phyloP scores from a whole-genome alignment of 2,113 vertebrate genomes.

The Climacteris rufus region DNA sequence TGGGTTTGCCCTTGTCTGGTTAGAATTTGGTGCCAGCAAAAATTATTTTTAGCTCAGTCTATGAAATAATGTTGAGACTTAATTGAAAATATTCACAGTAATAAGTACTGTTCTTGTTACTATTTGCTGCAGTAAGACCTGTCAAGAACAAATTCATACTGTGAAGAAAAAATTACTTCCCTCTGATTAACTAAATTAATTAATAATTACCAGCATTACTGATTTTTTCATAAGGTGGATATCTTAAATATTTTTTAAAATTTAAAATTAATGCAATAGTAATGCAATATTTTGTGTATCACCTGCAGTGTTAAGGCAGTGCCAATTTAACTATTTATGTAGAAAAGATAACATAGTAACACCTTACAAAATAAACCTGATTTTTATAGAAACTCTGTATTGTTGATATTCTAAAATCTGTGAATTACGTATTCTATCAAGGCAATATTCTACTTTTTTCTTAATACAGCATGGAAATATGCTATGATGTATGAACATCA shows the following conservation, averaged over 20 bases:
- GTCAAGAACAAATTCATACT: neutral
- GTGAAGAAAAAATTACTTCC: neutral
- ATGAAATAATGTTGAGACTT: constrained; percentile 7
- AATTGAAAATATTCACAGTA: constrained; percentile 28
- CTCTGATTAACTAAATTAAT: neutral
- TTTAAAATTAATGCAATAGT: neutral
- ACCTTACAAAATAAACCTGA: neutral
- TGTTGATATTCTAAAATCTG: neutral
- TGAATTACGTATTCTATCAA: neutral
- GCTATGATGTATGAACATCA: neutral
- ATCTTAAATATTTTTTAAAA: neutral
- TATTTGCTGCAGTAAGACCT: neutral
- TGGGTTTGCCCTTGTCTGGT: neutral
- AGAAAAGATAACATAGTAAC: neutral
- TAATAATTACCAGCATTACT: neutral
- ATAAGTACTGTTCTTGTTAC: neutral
- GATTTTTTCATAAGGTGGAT: neutral
- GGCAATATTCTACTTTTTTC: neutral
- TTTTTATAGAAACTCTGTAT: neutral
- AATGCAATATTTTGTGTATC: neutral
- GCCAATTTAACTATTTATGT: neutral
- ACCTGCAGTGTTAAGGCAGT: neutral
- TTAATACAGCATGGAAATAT: neutral
- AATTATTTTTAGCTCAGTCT: constrained; percentile 12
- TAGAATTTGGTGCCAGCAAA: neutral